Conservation (phyloP, 2,797 vertebrate species). For the Gastrophryne carolinensis region DNA sequence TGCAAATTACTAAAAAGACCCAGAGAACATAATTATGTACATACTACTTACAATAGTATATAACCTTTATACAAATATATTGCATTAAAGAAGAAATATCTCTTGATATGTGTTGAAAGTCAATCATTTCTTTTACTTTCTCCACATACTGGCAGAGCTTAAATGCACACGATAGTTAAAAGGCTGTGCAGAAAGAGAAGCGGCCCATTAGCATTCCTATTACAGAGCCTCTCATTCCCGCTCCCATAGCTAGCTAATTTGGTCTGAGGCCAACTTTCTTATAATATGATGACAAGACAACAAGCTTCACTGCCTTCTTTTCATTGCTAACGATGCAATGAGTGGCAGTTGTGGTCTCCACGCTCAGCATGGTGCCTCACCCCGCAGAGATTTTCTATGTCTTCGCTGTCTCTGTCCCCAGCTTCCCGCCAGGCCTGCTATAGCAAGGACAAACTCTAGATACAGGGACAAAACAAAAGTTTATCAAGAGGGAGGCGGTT, state of each 20-base stretch:
- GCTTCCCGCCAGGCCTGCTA: conserved; percentile 43
- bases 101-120: no score
- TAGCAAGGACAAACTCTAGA: conserved; percentile 53
- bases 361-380: conserved; percentile 61
- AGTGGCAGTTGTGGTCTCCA: conserved; percentile 71
- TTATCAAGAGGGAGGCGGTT: conserved; percentile 7
- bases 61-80: no score
- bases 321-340: conserved; percentile 73
- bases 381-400: conserved; percentile 54
- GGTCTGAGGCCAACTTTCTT: conserved; percentile 69
- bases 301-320: conserved; percentile 63
- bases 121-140: no score
- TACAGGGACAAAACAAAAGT: conserved; percentile 12
- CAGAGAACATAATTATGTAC: no score
- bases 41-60: no score
- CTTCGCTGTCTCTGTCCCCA: conserved; percentile 56
- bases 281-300: conserved; percentile 68
- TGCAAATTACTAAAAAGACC: no score
- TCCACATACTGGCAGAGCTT: no score
- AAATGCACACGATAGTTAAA: no score
- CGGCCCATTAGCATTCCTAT: conserved; percentile 74
- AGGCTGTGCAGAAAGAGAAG: conserved; percentile 61
- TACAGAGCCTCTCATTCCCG: conserved; percentile 76
- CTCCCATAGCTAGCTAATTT: conserved; percentile 75
- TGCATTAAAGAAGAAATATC: no score